These are phyloP conservation scores for Proisotoma minuta DNA, from an alignment of 2,888 invertebrate species.

Conservation along the genomic window DNA sequence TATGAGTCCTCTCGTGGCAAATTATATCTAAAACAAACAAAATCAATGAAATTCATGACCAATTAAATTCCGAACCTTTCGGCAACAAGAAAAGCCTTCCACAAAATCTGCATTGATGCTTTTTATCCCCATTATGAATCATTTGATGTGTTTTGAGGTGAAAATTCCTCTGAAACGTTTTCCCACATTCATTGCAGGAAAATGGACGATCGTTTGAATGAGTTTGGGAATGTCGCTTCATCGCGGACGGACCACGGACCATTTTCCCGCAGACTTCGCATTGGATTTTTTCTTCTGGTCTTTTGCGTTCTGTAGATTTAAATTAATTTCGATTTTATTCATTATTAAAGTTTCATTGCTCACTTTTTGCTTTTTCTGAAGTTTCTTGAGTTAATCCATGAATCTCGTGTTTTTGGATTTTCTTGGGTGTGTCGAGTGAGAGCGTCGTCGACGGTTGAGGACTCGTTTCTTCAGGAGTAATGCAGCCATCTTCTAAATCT, in stretches of 20 bases:
- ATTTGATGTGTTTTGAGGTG: slow-evolving; percentile 36
- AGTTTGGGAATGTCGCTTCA: slow-evolving; percentile 37
- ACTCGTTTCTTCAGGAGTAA: too few species aligned
- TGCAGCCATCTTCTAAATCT: too few species aligned
- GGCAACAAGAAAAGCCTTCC: slow-evolving; percentile 35
- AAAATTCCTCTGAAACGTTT: slow-evolving; percentile 36
- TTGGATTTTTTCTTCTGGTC: too few species aligned
- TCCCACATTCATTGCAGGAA: slow-evolving; percentile 32
- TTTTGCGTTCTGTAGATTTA: too few species aligned
- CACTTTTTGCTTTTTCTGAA: too few species aligned
- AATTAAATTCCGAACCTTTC: slow-evolving; percentile 34
- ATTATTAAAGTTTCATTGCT: too few species aligned
- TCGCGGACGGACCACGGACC: slow-evolving; percentile 19
- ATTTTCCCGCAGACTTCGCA: slow-evolving; percentile 36
- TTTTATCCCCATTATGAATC: slow-evolving; percentile 37
- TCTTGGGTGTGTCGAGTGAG: too few species aligned
- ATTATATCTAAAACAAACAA: background rate
- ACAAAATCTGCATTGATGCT: slow-evolving; percentile 38
- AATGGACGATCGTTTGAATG: slow-evolving; percentile 30
- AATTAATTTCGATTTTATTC: too few species aligned
- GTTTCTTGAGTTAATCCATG: too few species aligned
- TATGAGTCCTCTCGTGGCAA: slow-evolving; percentile 6
- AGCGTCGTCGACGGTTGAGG: too few species aligned
- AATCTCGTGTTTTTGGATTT: too few species aligned
- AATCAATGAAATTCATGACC: background rate